Base-by-base conservation (phyloP, 2,888 invertebrate genomes). In the Ceramica pisi region DNA sequence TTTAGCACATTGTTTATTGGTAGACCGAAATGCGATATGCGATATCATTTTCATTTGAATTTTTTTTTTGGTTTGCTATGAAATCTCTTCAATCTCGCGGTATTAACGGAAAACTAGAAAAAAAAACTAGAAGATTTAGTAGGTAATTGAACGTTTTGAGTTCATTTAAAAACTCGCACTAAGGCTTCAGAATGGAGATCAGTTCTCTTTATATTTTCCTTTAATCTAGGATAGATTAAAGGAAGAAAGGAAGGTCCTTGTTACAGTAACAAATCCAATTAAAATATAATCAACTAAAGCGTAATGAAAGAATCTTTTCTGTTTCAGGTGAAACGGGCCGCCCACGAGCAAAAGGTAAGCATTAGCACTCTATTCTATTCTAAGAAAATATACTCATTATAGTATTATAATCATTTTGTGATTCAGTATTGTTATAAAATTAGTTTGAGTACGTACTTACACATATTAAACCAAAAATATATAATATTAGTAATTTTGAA, bases 301-400 rank as follows among this genome's bases (percentile, higher is more conserved):
- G 14, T 64, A 50, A 26, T 78, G 53, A 80, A 16, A 2, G 16
- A 50, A 26, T 41, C 0, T 44, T 74, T 66, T 78, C 10, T 46
- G 26, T 80, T 80, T 68, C 68, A 80, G 79, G 73, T 81, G 59
- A 48, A 80, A 50, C 55, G 26, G 46, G 23, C 46, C 50, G 31
- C 82, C 72, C 46, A 48, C 78, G 57, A 19, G 62, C 35, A 48
- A 41, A 73, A 73, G 82, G 82, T 81, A 59, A 48, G 61, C 12
- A 56, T 67, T 51, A 48, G 21, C n/a, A n/a, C n/a, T n/a, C n/a
- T n/a, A n/a, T n/a, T n/a, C n/a, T n/a, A n/a, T n/a, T n/a, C n/a
- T 46, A 26, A 35, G 16, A 35, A n/a, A 56, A 38, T 38, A 38
- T 1, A n/a, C 7, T 35, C 16, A 31, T 35, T 16, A 14, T 0